Evolutionary conservation across 2,113 vertebrate species (phyloP), one percentile per base, ranked within the genome.

Genomic region (Etia nguti): DNA sequence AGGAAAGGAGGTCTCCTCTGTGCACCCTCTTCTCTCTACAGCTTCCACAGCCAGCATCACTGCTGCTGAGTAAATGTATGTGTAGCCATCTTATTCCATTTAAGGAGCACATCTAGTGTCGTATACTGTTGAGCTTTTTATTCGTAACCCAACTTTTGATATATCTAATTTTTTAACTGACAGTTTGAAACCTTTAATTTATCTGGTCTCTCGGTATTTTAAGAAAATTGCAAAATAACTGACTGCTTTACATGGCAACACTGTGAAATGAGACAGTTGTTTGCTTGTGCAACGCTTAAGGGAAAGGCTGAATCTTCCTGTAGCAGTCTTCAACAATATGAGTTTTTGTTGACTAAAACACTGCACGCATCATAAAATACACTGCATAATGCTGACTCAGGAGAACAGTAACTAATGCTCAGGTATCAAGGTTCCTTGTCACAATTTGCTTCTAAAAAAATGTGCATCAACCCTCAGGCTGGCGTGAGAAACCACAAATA

Each of bases 381-480:
- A 29, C 20, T 9, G 70, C 79, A 73, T 56, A 55, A 59, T 83
- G 83, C 80, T 52, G 86, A 90, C 90, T 85, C 81, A 41, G 84
- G 79, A 83, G 79, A 88, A 59, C 13, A 59, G 82, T 43, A 84
- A 87, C 52, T 59, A 85, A 81, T 59, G 85, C 57, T 46, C 2
- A 6, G 10, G 79, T 73, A n/a, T 85, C 59, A 85, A 86, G 80
- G 84, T 80, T 92, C 79, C 56, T 20, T 84, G 86, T 90, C 84
- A 90, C 26, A 86, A 85, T 92, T 75, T 81, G 38, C 15, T 81
- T 91, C 46, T 52, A 43, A 91, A 82, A 80, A 84, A 52, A 86
- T 10, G 5, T 1, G 8, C 36, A 7, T 41, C n/a, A 48, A 52
- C 59, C 57, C 22, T 86, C 29, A 22, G 81, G 62, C n/a, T 2